Base-by-base conservation (phyloP, 2,797 vertebrate species). In the Microhierax caerulescens region DNA sequence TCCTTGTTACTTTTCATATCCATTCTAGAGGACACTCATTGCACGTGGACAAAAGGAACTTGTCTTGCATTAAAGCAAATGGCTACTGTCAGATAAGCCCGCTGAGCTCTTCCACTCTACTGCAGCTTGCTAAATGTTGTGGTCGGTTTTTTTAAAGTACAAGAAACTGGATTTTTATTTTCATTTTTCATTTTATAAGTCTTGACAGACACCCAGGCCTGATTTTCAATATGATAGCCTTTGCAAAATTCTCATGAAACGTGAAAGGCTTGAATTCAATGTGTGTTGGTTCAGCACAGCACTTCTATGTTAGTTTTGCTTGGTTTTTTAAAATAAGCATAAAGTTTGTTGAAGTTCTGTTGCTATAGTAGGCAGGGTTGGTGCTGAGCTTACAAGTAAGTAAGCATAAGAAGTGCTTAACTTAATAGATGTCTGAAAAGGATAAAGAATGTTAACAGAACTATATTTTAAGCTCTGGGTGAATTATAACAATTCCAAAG, bases 1-100 rank as follows among this genome's bases (percentile, higher is more conserved):
- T 87, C 79, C 88, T 34, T 68, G 61, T 92, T 83, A 92, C 68
- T 93, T 87, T 95, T 93, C 75, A 73, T 80, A 81, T 75, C 88
- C 83, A 68, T 90, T 77, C 95, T 85, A 12, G 80, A 91, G 70
- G 74, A 50, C 48, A 45, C 61, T 79, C 53, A 56, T 18, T 64
- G 77, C 87, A 82, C 15, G 7, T 9, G 77, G 77, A 94, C 90
- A 82, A 95, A 94, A 93, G 73, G 94, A 90, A 93, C 4, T 5
- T 34, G 85, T 56, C 91, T 54, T 80, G 73, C 54, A 47, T 87
- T 92, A 92, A 82, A 88, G 69, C 73, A 93, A 91, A 95, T 64
- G 59, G 76, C 70, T 79, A 32, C 85, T 81, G 79, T 54, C 80
- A 86, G 67, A 76, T 59, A 82, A 84, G 28, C 54, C 93, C 93